Conservation (phyloP, 2,797 vertebrate genomes). For the Carduelis carduelis region DNA sequence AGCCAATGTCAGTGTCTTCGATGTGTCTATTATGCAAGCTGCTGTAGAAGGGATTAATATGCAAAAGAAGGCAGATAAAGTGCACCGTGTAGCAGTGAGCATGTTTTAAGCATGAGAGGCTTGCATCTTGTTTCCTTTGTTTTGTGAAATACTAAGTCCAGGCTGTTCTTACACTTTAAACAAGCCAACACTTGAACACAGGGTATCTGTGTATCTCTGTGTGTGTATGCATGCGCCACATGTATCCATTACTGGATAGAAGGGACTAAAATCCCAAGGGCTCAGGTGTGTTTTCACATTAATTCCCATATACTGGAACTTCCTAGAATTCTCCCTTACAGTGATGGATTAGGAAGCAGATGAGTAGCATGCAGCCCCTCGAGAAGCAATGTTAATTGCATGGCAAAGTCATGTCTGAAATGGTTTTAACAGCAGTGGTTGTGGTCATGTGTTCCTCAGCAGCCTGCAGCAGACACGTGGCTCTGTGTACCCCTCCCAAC, state of each 20-base stretch:
- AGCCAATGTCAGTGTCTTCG: neutral
- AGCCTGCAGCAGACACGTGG: neutral
- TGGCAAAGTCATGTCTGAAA: neutral
- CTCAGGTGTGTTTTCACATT: neutral
- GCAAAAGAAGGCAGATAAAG: neutral
- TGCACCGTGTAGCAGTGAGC: neutral
- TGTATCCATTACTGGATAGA: neutral
- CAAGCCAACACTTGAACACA: neutral
- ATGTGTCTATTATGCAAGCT: neutral
- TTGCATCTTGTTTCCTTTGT: neutral
- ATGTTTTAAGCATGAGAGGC: neutral
- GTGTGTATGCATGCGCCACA: accelerated
- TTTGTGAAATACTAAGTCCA: neutral
- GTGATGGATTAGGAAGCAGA: neutral
- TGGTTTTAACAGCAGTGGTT: neutral
- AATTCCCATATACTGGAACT: neutral
- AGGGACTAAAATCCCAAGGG: neutral
- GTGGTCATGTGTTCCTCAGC: neutral
- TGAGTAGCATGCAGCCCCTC: neutral
- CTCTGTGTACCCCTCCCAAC: neutral
- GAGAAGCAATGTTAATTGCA: neutral
- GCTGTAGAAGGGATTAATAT: neutral
- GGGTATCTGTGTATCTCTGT: neutral
- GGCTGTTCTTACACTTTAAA: neutral
- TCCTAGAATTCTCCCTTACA: neutral